A percentile compares a stretch with the other conserved stretches of the same genome.
These are phyloP conservation scores for Chrysotoxum bicinctum DNA, from an alignment of 2,888 invertebrate genomes.

Conservation along the genomic window DNA sequence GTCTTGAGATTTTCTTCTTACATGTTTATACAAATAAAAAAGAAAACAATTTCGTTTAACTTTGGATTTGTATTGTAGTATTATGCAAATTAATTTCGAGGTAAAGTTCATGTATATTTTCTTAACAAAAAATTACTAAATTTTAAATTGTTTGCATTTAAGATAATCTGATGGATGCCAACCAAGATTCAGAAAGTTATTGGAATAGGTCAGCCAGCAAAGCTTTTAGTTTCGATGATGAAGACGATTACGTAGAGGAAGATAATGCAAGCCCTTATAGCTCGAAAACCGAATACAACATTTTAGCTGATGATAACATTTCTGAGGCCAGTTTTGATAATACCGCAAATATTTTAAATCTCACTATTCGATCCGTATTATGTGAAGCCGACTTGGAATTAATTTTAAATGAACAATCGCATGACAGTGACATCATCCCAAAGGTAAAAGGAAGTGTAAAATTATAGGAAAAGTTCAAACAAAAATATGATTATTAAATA, in stretches of 20 bases:
- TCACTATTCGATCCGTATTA: slow-evolving; percentile 79
- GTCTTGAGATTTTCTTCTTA: not conserved
- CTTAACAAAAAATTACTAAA: not conserved
- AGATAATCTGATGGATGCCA: slow-evolving; percentile 74
- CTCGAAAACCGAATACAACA: not conserved
- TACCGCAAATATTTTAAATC: slow-evolving; percentile 76
- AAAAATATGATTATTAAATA: too few relatives aligned
- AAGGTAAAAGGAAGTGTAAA: too few relatives aligned
- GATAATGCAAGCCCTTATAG: not conserved
- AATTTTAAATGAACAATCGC: slow-evolving; percentile 78
- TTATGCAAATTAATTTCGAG: slow-evolving; percentile 25
- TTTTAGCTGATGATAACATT: slow-evolving; percentile 75
- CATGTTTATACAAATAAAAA: not conserved
- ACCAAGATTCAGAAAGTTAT: slow-evolving; percentile 86
- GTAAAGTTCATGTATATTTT: not conserved
- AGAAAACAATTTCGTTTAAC: not conserved
- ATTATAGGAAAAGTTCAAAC: too few relatives aligned
- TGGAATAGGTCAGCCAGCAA: slow-evolving; percentile 90
- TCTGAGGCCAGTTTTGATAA: slow-evolving; percentile 81
- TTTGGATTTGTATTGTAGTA: slow-evolving; percentile 4
- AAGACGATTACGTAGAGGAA: slow-evolving; percentile 85
- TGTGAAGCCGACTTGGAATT: slow-evolving; percentile 78
- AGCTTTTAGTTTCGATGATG: slow-evolving; percentile 91
- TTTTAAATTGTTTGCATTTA: not conserved
- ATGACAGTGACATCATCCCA: slow-evolving; percentile 77